Conservation (phyloP, 1,140 invertebrate species). For the Ditylenchus dipsaci region DNA sequence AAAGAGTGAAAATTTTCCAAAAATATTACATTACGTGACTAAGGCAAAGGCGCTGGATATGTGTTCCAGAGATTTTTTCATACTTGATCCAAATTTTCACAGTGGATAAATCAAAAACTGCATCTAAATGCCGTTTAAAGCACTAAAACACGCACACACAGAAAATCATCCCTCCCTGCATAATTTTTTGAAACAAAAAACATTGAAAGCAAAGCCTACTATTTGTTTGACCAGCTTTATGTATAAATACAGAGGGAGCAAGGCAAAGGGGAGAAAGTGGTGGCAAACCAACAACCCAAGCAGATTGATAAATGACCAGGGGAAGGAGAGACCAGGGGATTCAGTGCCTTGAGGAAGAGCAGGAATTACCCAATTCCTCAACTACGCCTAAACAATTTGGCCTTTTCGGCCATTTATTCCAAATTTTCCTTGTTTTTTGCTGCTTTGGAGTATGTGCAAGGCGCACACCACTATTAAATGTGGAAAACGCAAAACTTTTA, state of each 20-base stretch:
- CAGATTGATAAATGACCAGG: conserved; percentile 6
- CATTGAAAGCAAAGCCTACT: background rate
- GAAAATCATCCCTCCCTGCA: background rate
- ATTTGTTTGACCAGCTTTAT: background rate
- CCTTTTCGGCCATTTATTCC: no score
- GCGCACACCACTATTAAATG: no score
- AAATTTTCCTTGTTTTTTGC: no score
- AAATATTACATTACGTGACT: background rate
- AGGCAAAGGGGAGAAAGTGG: background rate
- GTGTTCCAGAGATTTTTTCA: background rate
- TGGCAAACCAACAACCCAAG: background rate
- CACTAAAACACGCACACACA: background rate
- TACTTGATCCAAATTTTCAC: background rate
- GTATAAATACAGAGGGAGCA: no score
- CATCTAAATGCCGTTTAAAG: background rate
- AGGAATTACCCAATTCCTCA: no score
- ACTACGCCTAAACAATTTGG: no score
- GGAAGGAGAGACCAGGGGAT: no score
- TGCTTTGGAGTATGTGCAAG: no score
- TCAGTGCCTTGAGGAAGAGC: no score
- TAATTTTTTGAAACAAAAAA: conserved; percentile 7
- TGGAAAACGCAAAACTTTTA: no score
- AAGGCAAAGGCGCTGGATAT: background rate
- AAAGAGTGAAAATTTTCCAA: background rate
- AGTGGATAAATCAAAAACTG: background rate